These are phyloP conservation scores for Tupaia tana DNA, from an alignment of 2,113 vertebrate species.

Conservation along the genomic window DNA sequence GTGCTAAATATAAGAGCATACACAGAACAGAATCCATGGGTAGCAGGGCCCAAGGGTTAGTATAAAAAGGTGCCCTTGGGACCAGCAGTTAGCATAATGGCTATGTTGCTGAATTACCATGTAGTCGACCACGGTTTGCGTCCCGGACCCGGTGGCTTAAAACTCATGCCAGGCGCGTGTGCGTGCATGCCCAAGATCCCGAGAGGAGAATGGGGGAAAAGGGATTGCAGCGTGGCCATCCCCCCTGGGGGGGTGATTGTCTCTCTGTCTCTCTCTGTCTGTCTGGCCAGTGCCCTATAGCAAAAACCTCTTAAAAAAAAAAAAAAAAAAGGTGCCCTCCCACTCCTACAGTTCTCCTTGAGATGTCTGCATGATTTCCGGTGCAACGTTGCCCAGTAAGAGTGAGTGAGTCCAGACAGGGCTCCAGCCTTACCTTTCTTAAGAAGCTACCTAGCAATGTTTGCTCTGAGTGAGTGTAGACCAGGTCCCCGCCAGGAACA, in stretches of 20 bases:
- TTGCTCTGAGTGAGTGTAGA: neutral
- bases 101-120: too few species aligned
- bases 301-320: too few species aligned
- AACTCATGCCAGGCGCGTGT: too few species aligned
- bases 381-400: neutral
- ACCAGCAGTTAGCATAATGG: too few species aligned
- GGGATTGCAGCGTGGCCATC: too few species aligned
- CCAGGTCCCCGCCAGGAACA: slow-evolving; percentile 28
- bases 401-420: neutral
- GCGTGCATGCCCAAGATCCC: too few species aligned
- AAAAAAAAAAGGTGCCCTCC: neutral
- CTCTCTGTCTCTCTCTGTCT: too few species aligned
- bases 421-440: slow-evolving; percentile 26
- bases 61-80: neutral
- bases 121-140: too few species aligned
- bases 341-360: neutral
- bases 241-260: too few species aligned
- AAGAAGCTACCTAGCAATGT: neutral
- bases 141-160: too few species aligned
- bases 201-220: too few species aligned
- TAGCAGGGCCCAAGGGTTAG: neutral
- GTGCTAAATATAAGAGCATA: neutral
- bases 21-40: neutral
- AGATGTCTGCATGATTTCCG: neutral
- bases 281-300: too few species aligned